These are phyloP conservation scores for Anomalospiza imberbis DNA, from an alignment of 2,797 vertebrate species.

Conservation along the genomic window DNA sequence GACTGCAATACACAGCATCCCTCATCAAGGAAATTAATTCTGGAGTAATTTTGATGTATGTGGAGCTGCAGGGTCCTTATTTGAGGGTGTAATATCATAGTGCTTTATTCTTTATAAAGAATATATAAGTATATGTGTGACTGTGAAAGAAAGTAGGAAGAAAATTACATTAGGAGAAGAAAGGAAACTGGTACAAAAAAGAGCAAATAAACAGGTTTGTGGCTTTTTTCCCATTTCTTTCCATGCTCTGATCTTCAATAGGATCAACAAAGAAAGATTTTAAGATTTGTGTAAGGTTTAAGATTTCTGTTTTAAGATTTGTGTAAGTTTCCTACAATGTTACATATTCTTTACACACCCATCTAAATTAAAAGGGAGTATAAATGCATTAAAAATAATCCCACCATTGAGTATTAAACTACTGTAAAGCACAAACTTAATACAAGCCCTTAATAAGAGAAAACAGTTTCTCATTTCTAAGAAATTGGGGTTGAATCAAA, in stretches of 20 bases:
- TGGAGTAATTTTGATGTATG: not conserved
- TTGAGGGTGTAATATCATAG: not conserved
- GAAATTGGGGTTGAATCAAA: not conserved
- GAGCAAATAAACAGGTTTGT: not conserved
- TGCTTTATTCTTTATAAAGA: not conserved
- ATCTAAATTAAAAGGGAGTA: not conserved
- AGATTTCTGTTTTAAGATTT: not conserved
- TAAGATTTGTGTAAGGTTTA: not conserved
- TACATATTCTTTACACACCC: not conserved
- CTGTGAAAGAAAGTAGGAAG: not conserved
- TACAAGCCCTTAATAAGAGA: not conserved
- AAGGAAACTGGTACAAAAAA: not conserved
- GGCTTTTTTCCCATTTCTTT: not conserved
- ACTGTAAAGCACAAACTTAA: not conserved
- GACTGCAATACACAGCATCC: not conserved
- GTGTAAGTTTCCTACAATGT: accelerated
- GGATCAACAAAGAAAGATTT: not conserved
- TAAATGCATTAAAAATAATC: not conserved
- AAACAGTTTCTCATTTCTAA: not conserved
- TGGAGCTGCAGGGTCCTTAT: not conserved
- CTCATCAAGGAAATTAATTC: not conserved
- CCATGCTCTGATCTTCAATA: not conserved
- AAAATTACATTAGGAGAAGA: not conserved
- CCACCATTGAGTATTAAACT: not conserved
- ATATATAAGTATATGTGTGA: not conserved